A percentile compares a stretch with the other conserved stretches of the same genome.
Conservation (phyloP, 2,113 vertebrate species). For the Tachysurus vachellii region DNA sequence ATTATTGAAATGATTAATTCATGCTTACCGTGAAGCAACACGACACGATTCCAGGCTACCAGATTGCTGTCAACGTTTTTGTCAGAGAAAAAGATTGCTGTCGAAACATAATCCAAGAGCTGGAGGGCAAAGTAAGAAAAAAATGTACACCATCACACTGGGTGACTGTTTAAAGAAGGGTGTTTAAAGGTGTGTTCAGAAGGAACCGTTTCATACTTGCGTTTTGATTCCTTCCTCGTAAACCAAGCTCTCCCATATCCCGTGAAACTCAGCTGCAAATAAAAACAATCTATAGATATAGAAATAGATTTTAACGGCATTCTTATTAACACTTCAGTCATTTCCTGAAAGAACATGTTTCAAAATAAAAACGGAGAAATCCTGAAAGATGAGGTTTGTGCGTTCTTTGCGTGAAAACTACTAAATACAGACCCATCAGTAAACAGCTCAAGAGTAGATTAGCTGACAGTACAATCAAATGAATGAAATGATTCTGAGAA, state of each 20-base stretch:
- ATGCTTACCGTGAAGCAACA: slow-evolving; percentile 88
- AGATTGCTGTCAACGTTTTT: slow-evolving; percentile 92
- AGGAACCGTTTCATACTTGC: slow-evolving; percentile 75
- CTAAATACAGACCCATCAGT: too few species aligned
- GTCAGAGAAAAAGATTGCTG: slow-evolving; percentile 92
- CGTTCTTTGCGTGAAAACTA: too few species aligned
- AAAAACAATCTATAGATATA: background rate
- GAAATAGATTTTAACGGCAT: too few species aligned
- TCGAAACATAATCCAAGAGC: slow-evolving; percentile 93
- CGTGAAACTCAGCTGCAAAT: slow-evolving; percentile 87
- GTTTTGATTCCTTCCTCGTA: slow-evolving; percentile 90
- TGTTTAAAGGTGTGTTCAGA: background rate
- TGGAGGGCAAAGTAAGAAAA: slow-evolving; percentile 54
- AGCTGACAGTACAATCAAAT: too few species aligned
- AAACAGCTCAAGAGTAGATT: too few species aligned
- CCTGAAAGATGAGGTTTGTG: too few species aligned
- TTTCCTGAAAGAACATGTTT: too few species aligned
- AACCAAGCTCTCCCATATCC: slow-evolving; percentile 94
- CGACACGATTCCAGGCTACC: slow-evolving; percentile 94
- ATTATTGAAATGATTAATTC: background rate
- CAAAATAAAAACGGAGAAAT: too few species aligned
- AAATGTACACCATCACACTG: background rate
- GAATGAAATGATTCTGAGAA: too few species aligned
- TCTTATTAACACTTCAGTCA: too few species aligned
- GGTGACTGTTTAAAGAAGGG: background rate